Percentiles rank a stretch among this genome's conserved stretches.
phyloP scores from a whole-genome alignment of 2,113 vertebrate species.

The Pongo abelii region DNA sequence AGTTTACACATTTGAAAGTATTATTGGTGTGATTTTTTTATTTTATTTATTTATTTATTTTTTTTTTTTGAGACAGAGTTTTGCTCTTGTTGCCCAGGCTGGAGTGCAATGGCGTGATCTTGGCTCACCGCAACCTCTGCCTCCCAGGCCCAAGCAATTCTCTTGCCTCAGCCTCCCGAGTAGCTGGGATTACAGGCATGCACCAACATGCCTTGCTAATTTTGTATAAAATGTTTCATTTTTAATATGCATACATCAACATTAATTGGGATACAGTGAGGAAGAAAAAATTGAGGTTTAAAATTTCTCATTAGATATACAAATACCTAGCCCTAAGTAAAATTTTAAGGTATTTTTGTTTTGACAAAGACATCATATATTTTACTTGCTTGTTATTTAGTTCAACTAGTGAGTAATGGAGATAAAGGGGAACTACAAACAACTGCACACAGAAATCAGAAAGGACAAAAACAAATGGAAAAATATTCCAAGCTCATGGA shows the following conservation, averaged over 20 bases:
- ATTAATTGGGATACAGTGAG: not conserved
- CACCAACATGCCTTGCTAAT: too few relatives aligned
- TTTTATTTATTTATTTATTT: too few relatives aligned
- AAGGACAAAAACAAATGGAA: too few relatives aligned
- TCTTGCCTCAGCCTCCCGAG: too few relatives aligned
- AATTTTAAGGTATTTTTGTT: conserved; percentile 32
- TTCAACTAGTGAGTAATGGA: not conserved
- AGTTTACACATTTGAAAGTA: not conserved
- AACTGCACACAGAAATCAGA: too few relatives aligned
- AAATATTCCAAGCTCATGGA: too few relatives aligned
- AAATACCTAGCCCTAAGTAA: not conserved
- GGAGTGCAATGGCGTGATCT: too few relatives aligned
- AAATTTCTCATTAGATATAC: not conserved
- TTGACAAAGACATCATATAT: conserved; percentile 21
- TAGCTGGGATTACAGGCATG: too few relatives aligned
- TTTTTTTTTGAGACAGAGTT: too few relatives aligned
- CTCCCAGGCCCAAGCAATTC: too few relatives aligned
- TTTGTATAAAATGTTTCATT: not conserved
- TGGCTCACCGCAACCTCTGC: too few relatives aligned
- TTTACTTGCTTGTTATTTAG: conserved; percentile 33
- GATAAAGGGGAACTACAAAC: not conserved
- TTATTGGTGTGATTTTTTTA: not conserved
- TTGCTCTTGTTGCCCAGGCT: too few relatives aligned
- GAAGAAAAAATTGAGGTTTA: not conserved
- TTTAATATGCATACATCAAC: not conserved